phyloP scores from a whole-genome alignment of 2,113 vertebrate species.

The Macrotis lagotis region DNA sequence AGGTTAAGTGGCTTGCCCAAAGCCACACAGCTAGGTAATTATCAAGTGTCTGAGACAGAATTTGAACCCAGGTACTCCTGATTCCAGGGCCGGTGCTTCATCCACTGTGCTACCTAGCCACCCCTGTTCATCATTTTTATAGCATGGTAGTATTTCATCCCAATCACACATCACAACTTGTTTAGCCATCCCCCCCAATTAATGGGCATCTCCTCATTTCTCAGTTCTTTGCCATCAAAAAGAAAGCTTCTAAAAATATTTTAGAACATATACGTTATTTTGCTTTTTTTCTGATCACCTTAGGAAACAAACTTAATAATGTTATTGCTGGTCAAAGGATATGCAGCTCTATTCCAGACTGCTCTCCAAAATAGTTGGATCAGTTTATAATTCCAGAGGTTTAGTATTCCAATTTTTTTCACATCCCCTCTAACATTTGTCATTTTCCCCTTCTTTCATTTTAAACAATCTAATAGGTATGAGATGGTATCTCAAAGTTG shows the following conservation, averaged over 20 bases:
- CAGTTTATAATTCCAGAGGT: not conserved
- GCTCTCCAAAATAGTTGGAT: too few species aligned
- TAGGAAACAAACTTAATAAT: not conserved
- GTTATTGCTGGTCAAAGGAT: not conserved
- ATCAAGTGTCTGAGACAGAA: too few species aligned
- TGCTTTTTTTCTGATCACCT: not conserved
- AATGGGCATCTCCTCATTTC: not conserved
- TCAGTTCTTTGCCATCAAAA: not conserved
- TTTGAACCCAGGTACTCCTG: too few species aligned
- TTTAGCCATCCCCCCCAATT: not conserved
- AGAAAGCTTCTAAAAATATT: not conserved
- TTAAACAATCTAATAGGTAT: not conserved
- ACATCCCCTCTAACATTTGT: not conserved
- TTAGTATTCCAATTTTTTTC: not conserved
- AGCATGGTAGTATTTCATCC: not conserved
- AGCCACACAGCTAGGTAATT: too few species aligned
- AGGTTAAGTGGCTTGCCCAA: too few species aligned
- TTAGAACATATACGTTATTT: not conserved
- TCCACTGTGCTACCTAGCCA: too few species aligned
- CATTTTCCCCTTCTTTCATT: not conserved
- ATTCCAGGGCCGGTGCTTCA: too few species aligned
- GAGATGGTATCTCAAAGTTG: not conserved
- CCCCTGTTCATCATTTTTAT: not conserved
- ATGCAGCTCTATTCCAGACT: not conserved
- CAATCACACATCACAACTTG: not conserved